Evolutionary conservation across 2,888 invertebrate genomes (phyloP).

Genomic region (Microctonus aethiopoides): DNA sequence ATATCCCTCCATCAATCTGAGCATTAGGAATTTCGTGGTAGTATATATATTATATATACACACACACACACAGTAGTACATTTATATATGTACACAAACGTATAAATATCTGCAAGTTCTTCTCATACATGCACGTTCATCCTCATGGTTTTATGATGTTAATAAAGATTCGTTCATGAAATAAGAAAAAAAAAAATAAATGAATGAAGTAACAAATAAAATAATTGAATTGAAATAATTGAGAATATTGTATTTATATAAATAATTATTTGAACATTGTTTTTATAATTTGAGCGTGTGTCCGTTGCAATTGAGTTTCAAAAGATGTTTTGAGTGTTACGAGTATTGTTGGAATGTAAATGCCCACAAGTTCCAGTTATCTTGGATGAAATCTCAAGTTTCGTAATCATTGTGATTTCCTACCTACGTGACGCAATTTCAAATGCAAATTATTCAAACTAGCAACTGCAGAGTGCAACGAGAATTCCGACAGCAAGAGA

Average conservation of each 20-base stretch:
- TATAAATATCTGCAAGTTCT: neutral
- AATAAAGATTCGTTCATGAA: neutral
- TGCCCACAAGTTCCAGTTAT: slow-evolving; percentile 39
- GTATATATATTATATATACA: no score
- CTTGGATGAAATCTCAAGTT: slow-evolving; percentile 53
- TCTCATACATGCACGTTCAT: neutral
- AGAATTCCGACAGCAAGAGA: slow-evolving; percentile 35
- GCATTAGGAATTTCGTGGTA: slow-evolving; percentile 11
- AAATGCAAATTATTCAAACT: slow-evolving; percentile 60
- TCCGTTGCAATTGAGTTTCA: neutral
- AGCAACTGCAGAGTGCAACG: slow-evolving; percentile 36
- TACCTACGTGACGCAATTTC: slow-evolving; percentile 59
- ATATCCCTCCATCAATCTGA: slow-evolving; percentile 46
- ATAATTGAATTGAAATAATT: neutral
- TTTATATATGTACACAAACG: neutral
- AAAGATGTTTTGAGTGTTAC: slow-evolving; percentile 4
- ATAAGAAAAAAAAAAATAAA: neutral
- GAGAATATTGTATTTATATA: neutral
- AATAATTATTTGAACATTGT: neutral
- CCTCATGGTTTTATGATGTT: neutral
- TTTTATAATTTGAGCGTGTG: neutral
- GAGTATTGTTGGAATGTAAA: slow-evolving; percentile 45
- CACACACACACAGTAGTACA: no score
- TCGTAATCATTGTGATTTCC: slow-evolving; percentile 59
- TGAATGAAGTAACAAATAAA: neutral